Percentiles rank a stretch among this genome's conserved stretches.
Evolutionary conservation across 2,113 vertebrate genomes (phyloP).

Genomic region (Burhinus bistriatus): DNA sequence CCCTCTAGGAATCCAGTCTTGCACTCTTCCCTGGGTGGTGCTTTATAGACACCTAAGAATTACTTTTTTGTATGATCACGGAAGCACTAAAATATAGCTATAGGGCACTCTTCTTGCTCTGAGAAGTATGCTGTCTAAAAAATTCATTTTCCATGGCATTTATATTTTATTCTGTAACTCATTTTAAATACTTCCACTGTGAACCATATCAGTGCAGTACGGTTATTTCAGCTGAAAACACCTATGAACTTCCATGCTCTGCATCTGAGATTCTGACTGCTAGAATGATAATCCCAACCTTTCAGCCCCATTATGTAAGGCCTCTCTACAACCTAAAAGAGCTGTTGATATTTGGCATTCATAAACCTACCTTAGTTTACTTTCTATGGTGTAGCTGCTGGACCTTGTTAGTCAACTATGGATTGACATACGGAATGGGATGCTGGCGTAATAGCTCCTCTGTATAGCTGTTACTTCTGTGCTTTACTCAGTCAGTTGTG

Average conservation of each 20-base stretch:
- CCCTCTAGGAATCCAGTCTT: not conserved
- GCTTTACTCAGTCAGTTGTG: not conserved
- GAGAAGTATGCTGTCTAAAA: not conserved
- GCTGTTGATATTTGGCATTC: not conserved
- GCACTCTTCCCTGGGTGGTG: not conserved
- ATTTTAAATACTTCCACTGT: not conserved
- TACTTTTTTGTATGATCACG: not conserved
- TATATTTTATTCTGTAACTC: not conserved
- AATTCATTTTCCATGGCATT: not conserved
- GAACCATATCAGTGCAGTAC: not conserved
- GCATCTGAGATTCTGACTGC: not conserved
- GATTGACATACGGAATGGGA: not conserved
- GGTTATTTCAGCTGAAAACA: not conserved
- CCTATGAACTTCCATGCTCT: not conserved
- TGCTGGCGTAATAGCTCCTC: not conserved
- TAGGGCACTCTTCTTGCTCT: not conserved
- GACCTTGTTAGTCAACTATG: not conserved
- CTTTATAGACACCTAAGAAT: not conserved
- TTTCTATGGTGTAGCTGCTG: not conserved
- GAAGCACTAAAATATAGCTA: not conserved
- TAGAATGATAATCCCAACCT: not conserved
- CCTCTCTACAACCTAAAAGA: not conserved
- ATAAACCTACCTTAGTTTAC: not conserved
- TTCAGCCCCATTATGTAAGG: not conserved
- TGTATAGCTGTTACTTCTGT: not conserved